Evolutionary conservation across 2,888 invertebrate species (phyloP), one percentile per base, ranked within the genome.

Genomic region (Corythucha ciliata): DNA sequence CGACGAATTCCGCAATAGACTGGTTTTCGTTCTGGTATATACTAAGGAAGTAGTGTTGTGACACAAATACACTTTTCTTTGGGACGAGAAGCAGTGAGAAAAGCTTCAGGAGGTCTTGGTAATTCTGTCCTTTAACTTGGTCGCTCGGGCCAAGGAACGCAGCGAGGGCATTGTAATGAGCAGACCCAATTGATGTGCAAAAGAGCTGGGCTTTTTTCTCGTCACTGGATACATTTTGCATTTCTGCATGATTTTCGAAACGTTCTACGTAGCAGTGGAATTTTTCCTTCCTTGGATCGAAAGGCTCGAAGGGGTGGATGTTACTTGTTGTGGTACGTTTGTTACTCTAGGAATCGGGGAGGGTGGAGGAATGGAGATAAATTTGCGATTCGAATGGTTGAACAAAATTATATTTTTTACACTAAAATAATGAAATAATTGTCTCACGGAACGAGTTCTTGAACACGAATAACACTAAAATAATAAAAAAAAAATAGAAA

Each of bases 1-100:
- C 50, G 4, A 47, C 44, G 26, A 33, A 50, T 20, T 50, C 44
- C 14, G 39, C 50, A 10, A 50, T 33, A 10, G 41, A 33, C 20
- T 32, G 41, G 20, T 21, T 20, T 10, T 25, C 40, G 16, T 44
- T 7, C 32, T 44, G 45, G 20, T 29, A 14, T 10, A 24, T 26
- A 25, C 24, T 42, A 5, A 42, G 20, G 20, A 39, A 39, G n/a
- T 48, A 34, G 39, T 48, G 39, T 16, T 48, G 48, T 14, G 48
- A 39, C 4, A 39, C 40, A 10, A 39, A 21, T 18, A 18, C 20
- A 24, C 40, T 39, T 24, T 39, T 40, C 24, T 24, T 42, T 10
- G 40, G 40, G 5, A n/a, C 24, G 40, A 39, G 40, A 21, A 39
- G 20, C 7, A 8, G 8, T 18, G 4, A n/a, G 22, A 39, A 39